Base-by-base conservation (phyloP, 2,888 invertebrate species). In the Myopa tessellatipennis region DNA sequence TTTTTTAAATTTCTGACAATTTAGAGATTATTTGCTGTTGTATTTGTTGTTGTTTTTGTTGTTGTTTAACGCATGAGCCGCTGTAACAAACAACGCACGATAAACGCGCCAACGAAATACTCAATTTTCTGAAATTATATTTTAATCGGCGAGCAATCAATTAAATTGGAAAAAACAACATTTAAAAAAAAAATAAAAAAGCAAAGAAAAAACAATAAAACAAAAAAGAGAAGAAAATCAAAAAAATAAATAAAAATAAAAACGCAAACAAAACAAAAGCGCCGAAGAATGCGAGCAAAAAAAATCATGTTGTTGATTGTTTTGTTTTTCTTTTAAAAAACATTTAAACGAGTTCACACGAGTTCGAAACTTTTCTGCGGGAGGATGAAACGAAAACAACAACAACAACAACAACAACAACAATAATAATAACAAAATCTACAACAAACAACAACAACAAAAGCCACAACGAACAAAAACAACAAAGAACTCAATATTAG, bases 301-400 rank as follows among this genome's bases (percentile, higher is more conserved):
- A 58, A 58, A 18, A 45, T 10, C 7, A 68, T n/a, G 40, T 38
- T 38, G 40, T 45, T 12, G 50, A 4, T 45, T 38, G 14, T 14
- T 55, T 16, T 45, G 3, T 68, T 68, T 45, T 50, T 50, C 26
- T 50, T 40, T 50, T 18, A 12, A 8, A 50, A 40, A 50, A 40
- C 26, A 26, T 69, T 69, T 45, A 50, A 69, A 69, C 69, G 69
- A 69, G 69, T 52, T 69, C 69, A 69, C 45, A 45, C 69, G 69
- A 69, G 69, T 69, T 69, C 45, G 50, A 79, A 79, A 72, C 58
- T 63, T 76, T 69, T 50, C 55, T 70, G 45, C 16, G 65, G 45
- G 12, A 38, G 8, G 60, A 34, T n/a, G 34, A 55, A 70, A 73
- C 68, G 73, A 68, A 77, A 79, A 52, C 16, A 45, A 68, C 10